Evolutionary conservation across 2,797 vertebrate species (phyloP), one percentile per base, ranked within the genome.

Genomic region (Stomatorhinus walkeri): DNA sequence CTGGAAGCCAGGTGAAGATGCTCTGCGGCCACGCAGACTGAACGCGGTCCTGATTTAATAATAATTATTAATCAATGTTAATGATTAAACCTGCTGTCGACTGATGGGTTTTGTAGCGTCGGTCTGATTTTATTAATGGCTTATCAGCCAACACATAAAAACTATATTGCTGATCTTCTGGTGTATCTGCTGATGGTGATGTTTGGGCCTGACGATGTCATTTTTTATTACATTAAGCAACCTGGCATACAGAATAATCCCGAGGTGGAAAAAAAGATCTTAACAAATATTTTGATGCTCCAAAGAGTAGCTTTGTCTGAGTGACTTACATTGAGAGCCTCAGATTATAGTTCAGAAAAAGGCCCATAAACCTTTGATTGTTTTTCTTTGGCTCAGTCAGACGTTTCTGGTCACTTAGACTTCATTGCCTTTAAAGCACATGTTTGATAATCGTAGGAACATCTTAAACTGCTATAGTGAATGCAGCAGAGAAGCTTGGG

Each of bases 1-100:
- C 93, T 97, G 88, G 96, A 97, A 92, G 94, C 93, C 91, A 97
- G 96, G 96, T 97, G 4, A 10, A 48, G 72, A 59, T 28, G 16
- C 9, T 36, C 64, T 68, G 28, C 4, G 19, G 79, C 22, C 9
- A 10, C 79, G 12, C 68, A 12, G 68, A 19, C 10, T 19, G 32
- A 76, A 19, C 4, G 32, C 36, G 0, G 7, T 79, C 19, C 59
- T 28, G 59, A 28, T 64, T 59, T 36, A 76, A 6, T 14, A 4
- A 79, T 46, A 46, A n/a, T 72, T 72, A 36, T 72, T 36, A 16
- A 72, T 72, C 28, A 14, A 0, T 36, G 22, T 16, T 24, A 68
- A 32, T 68, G 64, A 68, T 28, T 68, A 68, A 68, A 32, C 64
- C 24, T 32, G 64, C 64, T 68, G 64, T 32, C 9, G 4, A 64